Percentiles rank a stretch among this genome's conserved stretches.
These are phyloP conservation scores for Phyllotis vaccarum DNA, from an alignment of 2,797 vertebrate genomes.

Conservation along the genomic window DNA sequence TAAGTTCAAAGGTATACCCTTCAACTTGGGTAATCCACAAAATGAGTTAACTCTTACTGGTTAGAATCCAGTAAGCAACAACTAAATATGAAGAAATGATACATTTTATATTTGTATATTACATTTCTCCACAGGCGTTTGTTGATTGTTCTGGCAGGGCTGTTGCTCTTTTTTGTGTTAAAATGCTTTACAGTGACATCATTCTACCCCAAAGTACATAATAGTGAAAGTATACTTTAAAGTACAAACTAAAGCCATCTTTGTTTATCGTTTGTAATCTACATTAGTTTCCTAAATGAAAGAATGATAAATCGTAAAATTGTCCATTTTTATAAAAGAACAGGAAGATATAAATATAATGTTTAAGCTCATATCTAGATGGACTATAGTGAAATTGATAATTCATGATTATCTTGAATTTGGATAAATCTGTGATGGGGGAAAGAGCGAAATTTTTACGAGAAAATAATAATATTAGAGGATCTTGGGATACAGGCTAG, in stretches of 20 bases:
- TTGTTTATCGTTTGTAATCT: background rate
- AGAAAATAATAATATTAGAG: slow-evolving; percentile 43
- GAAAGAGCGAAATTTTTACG: slow-evolving; percentile 26
- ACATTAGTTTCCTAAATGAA: slow-evolving; percentile 16
- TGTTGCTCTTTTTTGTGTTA: background rate
- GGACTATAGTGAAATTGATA: slow-evolving; percentile 55
- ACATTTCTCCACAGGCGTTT: background rate
- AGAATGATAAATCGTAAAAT: background rate
- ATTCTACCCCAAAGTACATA: background rate
- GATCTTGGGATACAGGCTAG: background rate
- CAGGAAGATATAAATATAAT: slow-evolving; percentile 36
- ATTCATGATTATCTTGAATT: slow-evolving; percentile 70
- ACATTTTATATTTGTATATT: background rate
- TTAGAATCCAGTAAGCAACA: background rate
- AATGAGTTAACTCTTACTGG: background rate
- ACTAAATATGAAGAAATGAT: background rate
- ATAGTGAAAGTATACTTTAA: background rate
- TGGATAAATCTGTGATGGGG: slow-evolving; percentile 54
- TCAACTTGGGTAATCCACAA: background rate
- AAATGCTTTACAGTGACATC: background rate
- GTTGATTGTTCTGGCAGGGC: background rate
- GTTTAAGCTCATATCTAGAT: slow-evolving; percentile 59
- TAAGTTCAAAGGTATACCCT: background rate
- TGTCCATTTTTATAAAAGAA: slow-evolving; percentile 57
- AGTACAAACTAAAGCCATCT: slow-evolving; percentile 34